A percentile compares a stretch with the other conserved stretches of the same genome.
These are phyloP conservation scores for Leptinotarsa peninsularis DNA, from an alignment of 2,888 invertebrate species.

Conservation along the genomic window DNA sequence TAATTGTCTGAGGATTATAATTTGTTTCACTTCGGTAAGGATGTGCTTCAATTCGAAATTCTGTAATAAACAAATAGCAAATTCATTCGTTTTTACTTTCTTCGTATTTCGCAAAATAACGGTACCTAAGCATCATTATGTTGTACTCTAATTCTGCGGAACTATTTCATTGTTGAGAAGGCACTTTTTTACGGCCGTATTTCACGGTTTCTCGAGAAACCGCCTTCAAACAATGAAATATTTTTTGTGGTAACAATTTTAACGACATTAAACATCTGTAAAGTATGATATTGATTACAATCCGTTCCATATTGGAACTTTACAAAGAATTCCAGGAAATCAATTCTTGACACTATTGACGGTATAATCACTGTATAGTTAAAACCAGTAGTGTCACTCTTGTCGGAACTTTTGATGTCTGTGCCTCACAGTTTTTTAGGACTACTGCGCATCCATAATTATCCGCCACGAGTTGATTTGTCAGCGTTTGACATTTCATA, in stretches of 20 bases:
- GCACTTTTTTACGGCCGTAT: background rate
- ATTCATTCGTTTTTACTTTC: background rate
- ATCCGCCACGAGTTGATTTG: no score
- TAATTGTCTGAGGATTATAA: background rate
- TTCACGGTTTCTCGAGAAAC: background rate
- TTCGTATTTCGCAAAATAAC: background rate
- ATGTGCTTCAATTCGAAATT: background rate
- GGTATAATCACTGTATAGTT: no score
- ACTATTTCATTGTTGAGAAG: background rate
- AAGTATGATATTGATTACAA: no score
- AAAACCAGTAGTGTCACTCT: no score
- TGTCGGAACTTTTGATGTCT: no score
- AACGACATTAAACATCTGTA: background rate
- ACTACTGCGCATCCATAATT: no score
- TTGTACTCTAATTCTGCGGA: background rate
- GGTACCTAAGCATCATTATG: background rate
- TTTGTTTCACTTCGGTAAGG: background rate
- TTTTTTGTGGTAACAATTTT: background rate
- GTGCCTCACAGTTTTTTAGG: no score
- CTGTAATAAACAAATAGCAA: background rate
- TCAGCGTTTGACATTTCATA: no score
- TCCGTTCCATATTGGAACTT: no score
- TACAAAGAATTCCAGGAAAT: no score
- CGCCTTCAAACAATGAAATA: background rate
- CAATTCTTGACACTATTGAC: no score